A percentile compares a stretch with the other conserved stretches of the same genome.
Conservation (phyloP, 2,888 invertebrate species). For the Erebia epiphron region DNA sequence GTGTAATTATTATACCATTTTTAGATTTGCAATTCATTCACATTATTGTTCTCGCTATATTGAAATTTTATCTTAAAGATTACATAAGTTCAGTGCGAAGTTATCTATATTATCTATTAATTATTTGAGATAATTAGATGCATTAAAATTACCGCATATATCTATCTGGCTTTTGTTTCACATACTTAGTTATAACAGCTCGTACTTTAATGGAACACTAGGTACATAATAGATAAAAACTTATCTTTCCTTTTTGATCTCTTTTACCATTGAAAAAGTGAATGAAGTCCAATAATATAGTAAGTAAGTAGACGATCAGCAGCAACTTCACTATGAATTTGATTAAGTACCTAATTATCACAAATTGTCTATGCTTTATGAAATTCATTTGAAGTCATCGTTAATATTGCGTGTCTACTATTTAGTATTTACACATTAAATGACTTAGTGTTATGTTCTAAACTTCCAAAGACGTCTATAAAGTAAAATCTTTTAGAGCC, state of each 20-base stretch:
- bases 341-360: no score
- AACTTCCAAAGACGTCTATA: slow-evolving; percentile 7
- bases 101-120: not conserved
- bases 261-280: not conserved
- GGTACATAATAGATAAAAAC: no score
- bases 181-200: not conserved
- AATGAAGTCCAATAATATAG: no score
- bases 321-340: no score
- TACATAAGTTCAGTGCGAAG: slow-evolving; percentile 10
- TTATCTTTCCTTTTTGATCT: not conserved
- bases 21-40: slow-evolving; percentile 22
- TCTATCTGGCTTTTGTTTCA: not conserved
- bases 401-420: no score
- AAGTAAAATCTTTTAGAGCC: not conserved
- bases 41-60: slow-evolving; percentile 9
- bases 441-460: not conserved
- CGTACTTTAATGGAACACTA: no score
- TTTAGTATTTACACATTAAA: no score
- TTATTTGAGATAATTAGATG: not conserved
- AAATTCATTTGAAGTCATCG: no score
- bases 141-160: not conserved
- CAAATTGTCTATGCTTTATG: no score
- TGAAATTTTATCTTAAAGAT: slow-evolving; percentile 3
- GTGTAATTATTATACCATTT: slow-evolving; percentile 14
- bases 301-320: no score